phyloP scores from a whole-genome alignment of 1,140 invertebrate genomes.

The Drosophila triauraria region DNA sequence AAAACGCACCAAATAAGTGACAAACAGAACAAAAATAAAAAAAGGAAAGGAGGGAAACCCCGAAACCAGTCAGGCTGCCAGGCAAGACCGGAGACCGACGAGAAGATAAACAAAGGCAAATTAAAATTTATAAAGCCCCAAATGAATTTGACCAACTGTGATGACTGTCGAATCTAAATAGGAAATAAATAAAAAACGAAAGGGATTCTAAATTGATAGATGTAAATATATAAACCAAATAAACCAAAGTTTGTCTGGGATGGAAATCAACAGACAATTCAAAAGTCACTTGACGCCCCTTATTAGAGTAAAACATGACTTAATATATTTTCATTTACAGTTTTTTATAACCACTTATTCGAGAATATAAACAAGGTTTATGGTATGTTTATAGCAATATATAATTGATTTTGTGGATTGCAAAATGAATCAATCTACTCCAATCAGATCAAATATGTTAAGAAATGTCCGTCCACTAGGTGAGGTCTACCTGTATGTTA shows the following conservation, averaged over 20 bases:
- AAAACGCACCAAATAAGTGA: slow-evolving; percentile 31
- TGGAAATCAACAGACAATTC: slow-evolving; percentile 4
- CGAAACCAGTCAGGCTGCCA: not conserved
- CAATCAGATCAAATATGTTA: not conserved
- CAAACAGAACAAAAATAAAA: slow-evolving; percentile 14
- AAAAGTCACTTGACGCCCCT: not conserved
- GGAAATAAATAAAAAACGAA: slow-evolving; percentile 14
- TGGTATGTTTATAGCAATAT: not conserved
- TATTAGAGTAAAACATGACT: not conserved
- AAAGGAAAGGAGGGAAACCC: slow-evolving; percentile 37
- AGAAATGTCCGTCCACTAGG: not conserved
- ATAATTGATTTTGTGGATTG: not conserved
- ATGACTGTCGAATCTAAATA: slow-evolving; percentile 7
- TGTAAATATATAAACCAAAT: not conserved
- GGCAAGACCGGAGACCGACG: not conserved
- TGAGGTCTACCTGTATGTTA: not conserved
- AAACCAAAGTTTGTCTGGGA: not conserved
- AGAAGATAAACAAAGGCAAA: slow-evolving; percentile 56
- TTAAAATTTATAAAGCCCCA: slow-evolving; percentile 51
- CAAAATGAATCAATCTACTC: not conserved
- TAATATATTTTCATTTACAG: no score
- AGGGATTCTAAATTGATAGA: slow-evolving; percentile 15
- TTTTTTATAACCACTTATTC: no score
- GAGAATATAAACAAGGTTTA: no score
- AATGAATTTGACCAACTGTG: slow-evolving; percentile 20